Evolutionary conservation across 2,797 vertebrate species (phyloP), one percentile per base, ranked within the genome.

Genomic region (Hydrophis major): DNA sequence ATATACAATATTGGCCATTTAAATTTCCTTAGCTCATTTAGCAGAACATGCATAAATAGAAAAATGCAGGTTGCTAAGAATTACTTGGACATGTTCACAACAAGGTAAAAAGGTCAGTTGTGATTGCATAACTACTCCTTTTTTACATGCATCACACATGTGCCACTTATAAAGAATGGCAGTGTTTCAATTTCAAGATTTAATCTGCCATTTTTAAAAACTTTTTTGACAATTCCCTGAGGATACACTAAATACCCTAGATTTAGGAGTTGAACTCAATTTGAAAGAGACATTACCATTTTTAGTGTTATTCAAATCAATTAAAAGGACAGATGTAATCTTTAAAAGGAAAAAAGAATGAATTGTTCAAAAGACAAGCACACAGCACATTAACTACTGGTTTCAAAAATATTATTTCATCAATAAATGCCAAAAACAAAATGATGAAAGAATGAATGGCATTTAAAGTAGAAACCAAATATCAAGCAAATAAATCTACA

Each of bases 391-490:
- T 59, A 61, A 90, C 11, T 93, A 86, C 86, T 91, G 95, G n/a
- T 55, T 86, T 88, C 55, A 94, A 92, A 93, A 28, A 93, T 90
- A 93, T 60, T 94, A 91, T 86, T 93, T 89, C 92, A 91, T 94
- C 96, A 89, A 86, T 92, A 89, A 89, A 78, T 92, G 87, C 28
- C 95, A 95, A 97, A 66, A 95, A 78, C 59, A 96, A 96, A 96
- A 94, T 63, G 32, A 95, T 95, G 63, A 91, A 90, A 63, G 88
- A 94, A 59, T 60, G 42, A 95, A 93, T 93, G 92, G 57, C 59
- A 90, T 83, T 91, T 88, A n/a, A 94, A 74, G 88, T 88, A 91
- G 90, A 66, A 47, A 93, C 92, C 94, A 95, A 63, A 86, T 59
- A 56, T 91, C 66, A 12, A 93, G 86, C 66, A 91, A 88, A 91